Base-by-base conservation (phyloP, 2,113 vertebrate genomes). In the Xiphias gladius region DNA sequence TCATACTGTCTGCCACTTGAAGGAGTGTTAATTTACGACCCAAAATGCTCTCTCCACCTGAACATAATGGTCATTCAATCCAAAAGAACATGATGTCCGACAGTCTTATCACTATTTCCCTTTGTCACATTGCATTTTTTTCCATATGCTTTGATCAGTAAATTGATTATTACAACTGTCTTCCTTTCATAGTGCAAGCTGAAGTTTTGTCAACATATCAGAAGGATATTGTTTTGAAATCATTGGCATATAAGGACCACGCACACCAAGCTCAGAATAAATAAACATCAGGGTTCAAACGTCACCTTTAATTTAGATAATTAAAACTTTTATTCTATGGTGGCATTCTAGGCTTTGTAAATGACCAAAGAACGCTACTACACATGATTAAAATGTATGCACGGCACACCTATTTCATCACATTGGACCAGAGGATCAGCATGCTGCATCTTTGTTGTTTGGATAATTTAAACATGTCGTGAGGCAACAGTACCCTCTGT, bases 401-500 rank as follows among this genome's bases (percentile, higher is more conserved):
- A 50, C 77, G 65, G 35, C 65, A 77, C 57, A 70, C 71, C 46
- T 73, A 64, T 68, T 72, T 50, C 52, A 50, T 46, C 43, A 35
- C 35, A 58, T 28, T 74, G 52, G 66, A 50, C 75, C 52, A 68
- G 52, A n/a, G 4, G 13, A 32, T 7, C 66, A 80, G 65, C 73
- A 84, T 75, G 73, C 76, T 86, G 84, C 72, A 81, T 80, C 82
- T 91, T 85, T 89, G 89, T 90, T 84, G 87, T 86, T 67, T 58
- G 69, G 65, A 16, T 85, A 35, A 78, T 92, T 83, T 82, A 75
- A 88, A 71, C 75, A 80, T 88, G 90, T 85, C 90, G 85, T 91
- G 89, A 93, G 86, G 87, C 94, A 94, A 94, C 93, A 95, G 90
- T 91, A 91, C 94, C 94, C 93, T 94, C 94, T 94, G 83, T 94